A percentile compares a stretch with the other conserved stretches of the same genome.
phyloP scores from a whole-genome alignment of 2,888 invertebrate genomes.

The Erpobdella octoculata region DNA sequence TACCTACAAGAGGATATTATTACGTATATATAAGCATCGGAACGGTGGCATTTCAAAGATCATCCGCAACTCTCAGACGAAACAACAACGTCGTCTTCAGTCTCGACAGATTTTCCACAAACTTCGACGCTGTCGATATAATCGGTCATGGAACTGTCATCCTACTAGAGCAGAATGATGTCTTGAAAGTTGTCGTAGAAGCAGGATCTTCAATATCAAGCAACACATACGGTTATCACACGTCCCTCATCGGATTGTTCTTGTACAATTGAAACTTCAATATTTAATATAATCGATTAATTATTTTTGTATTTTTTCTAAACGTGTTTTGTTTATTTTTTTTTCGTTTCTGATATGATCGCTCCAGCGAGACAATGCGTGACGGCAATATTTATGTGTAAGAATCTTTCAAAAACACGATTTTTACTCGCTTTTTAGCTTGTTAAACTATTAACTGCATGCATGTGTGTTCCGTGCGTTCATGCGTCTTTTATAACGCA shows the following conservation, averaged over 20 bases:
- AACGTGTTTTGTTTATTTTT: too few relatives aligned
- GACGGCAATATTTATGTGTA: too few relatives aligned
- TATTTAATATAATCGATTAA: too few relatives aligned
- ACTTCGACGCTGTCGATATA: conserved; percentile 25
- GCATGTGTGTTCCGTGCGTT: too few relatives aligned
- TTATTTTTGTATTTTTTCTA: too few relatives aligned
- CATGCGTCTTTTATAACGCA: too few relatives aligned
- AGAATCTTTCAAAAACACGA: too few relatives aligned
- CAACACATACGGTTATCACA: conserved; percentile 21
- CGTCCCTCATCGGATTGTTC: conserved; percentile 30
- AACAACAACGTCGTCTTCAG: conserved; percentile 26
- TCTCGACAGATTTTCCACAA: conserved; percentile 21
- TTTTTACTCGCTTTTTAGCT: too few relatives aligned
- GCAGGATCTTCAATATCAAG: conserved; percentile 20
- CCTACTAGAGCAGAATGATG: conserved; percentile 11
- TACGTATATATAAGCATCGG: conserved; percentile 32
- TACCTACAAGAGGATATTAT: conserved; percentile 28
- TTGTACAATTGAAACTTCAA: too few relatives aligned
- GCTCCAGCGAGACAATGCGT: too few relatives aligned
- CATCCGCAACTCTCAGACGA: conserved; percentile 14
- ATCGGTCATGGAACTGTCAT: conserved; percentile 30
- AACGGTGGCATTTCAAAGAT: background rate
- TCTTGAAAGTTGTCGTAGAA: conserved; percentile 18
- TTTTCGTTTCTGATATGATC: too few relatives aligned
- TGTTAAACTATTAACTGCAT: too few relatives aligned